Evolutionary conservation across 2,797 vertebrate genomes (phyloP), one percentile per base, ranked within the genome.

Genomic region (Amblyopsis hoosieri): DNA sequence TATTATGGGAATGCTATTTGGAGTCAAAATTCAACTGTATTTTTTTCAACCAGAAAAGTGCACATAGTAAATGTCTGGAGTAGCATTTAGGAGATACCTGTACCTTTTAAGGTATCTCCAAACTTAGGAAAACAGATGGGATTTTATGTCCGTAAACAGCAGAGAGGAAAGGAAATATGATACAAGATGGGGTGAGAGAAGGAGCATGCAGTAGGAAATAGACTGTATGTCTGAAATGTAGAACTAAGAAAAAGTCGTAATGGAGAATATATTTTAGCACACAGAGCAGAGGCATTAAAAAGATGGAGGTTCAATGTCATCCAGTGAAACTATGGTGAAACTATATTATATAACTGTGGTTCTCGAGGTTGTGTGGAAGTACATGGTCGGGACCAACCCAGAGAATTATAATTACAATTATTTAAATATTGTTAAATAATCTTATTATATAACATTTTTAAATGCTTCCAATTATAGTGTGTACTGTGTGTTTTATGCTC

Each of bases 171-270:
- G 42, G 52, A 46, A 51, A 74, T 67, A 76, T 69, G 64, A 74
- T 67, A 49, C 12, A 51, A 77, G 64, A 75, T 9, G 59, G 73
- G 69, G 81, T 17, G 62, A 68, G 62, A 54, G 60, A 52, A 54
- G 57, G 57, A 51, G 37, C 54, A 62, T 48, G 47, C 54, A 66
- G 53, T 53, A 69, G 60, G 19, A 65, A 31, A 61, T 69, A 72
- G 57, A 68, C 82, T 81, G 54, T 71, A 80, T 73, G 79, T 76
- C 75, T 64, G 73, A 70, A 80, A 85, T 69, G 19, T 57, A 12
- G 58, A 54, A 63, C 71, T 72, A 54, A 72, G 64, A 79, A 84
- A 81, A 64, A 74, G 63, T 67, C 50, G 67, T 75, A 76, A 84
- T 78, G 68, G 75, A 63, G 69, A 71, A 84, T 57, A 64, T 80